phyloP scores from a whole-genome alignment of 2,888 invertebrate genomes.

The Macrostomum cliftonense region DNA sequence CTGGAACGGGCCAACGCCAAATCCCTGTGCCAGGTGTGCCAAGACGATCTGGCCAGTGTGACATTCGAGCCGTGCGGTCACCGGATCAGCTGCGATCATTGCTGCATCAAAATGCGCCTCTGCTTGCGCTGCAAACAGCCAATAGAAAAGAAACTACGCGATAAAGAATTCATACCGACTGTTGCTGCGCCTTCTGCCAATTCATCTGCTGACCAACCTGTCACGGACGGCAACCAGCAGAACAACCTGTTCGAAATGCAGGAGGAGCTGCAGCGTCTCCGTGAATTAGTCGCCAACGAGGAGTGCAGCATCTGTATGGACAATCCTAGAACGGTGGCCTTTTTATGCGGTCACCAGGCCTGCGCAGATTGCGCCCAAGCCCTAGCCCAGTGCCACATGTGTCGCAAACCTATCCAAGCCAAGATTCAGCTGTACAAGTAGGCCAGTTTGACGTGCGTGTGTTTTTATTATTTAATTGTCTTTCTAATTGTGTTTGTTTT shows the following conservation, averaged over 20 bases:
- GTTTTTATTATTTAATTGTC: too few species aligned
- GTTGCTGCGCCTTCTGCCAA: not conserved
- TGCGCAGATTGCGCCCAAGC: conserved; percentile 63
- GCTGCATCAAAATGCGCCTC: conserved; percentile 56
- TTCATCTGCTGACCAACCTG: too few species aligned
- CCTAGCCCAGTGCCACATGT: conserved; percentile 66
- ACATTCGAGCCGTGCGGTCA: conserved; percentile 56
- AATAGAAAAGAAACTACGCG: conserved; percentile 37
- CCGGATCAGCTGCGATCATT: conserved; percentile 54
- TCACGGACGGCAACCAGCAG: not conserved
- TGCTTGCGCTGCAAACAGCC: conserved; percentile 50
- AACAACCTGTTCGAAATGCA: not conserved
- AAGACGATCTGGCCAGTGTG: conserved; percentile 47
- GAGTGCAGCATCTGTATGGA: conserved; percentile 76
- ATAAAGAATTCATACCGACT: not conserved
- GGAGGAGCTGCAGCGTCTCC: conserved; percentile 52
- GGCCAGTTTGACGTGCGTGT: too few species aligned
- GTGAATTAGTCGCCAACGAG: conserved; percentile 66
- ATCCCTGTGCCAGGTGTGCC: conserved; percentile 48
- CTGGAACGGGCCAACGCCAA: conserved; percentile 8
- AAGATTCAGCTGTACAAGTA: conserved; percentile 47
- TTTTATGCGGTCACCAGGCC: conserved; percentile 68
- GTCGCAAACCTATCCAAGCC: conserved; percentile 54
- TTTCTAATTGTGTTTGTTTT: too few species aligned
- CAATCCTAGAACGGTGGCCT: conserved; percentile 57